Percentiles rank a stretch among this genome's conserved stretches.
phyloP scores from a whole-genome alignment of 2,113 vertebrate species.

The Struthio camelus region DNA sequence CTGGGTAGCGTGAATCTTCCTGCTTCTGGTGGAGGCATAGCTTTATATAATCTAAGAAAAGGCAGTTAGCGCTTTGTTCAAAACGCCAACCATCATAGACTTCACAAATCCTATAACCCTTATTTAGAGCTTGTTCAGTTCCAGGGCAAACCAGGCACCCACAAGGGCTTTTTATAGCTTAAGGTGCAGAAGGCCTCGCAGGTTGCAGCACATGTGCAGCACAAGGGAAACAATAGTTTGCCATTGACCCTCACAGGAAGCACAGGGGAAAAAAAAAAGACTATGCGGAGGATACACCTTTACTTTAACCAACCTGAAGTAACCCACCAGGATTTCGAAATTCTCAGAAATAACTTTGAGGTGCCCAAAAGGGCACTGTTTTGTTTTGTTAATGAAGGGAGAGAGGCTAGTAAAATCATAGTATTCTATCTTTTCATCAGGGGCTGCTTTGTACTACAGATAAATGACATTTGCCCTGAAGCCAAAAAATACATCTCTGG shows the following conservation, averaged over 20 bases:
- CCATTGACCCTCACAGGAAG: not conserved
- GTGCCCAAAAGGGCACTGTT: not conserved
- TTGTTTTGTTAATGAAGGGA: not conserved
- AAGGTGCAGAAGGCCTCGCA: not conserved
- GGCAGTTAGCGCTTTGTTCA: not conserved
- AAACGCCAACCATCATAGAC: not conserved
- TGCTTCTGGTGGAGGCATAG: not conserved
- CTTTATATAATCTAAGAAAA: not conserved
- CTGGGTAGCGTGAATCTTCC: not conserved
- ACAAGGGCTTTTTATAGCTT: not conserved
- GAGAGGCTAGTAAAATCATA: not conserved
- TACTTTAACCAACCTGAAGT: not conserved
- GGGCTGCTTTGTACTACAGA: not conserved
- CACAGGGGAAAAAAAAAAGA: not conserved
- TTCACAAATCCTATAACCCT: not conserved
- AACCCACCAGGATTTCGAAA: not conserved
- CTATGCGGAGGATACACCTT: not conserved
- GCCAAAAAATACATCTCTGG: too few species aligned
- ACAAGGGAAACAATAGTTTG: not conserved
- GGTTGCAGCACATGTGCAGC: not conserved
- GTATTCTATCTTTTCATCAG: not conserved
- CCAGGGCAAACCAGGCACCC: not conserved
- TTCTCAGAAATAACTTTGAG: not conserved
- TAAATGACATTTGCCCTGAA: too few species aligned
- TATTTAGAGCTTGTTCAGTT: not conserved